phyloP scores from a whole-genome alignment of 2,113 vertebrate genomes.

The Isurus oxyrinchus region DNA sequence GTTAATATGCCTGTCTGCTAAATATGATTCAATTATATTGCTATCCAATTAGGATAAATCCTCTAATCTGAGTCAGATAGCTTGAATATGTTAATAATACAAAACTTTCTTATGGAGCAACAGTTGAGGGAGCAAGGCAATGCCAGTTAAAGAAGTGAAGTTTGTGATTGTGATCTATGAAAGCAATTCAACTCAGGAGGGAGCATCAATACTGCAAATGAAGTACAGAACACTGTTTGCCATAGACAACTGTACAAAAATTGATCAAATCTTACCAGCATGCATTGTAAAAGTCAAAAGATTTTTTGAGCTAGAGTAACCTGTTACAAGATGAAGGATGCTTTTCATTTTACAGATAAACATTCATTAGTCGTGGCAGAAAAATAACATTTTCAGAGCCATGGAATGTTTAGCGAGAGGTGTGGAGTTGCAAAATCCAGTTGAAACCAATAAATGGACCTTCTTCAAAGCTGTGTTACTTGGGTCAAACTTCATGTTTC shows the following conservation, averaged over 20 bases:
- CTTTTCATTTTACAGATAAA: too few relatives aligned
- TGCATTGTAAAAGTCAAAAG: too few relatives aligned
- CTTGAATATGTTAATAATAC: not conserved
- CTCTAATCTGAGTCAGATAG: not conserved
- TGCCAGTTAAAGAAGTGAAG: not conserved
- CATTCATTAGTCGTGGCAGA: too few relatives aligned
- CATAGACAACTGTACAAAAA: not conserved
- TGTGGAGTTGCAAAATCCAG: too few relatives aligned
- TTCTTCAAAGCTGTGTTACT: too few relatives aligned
- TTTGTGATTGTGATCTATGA: not conserved
- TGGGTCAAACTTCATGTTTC: too few relatives aligned
- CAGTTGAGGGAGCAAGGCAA: not conserved
- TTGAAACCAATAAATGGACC: too few relatives aligned
- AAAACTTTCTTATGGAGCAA: not conserved
- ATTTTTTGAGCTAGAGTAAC: too few relatives aligned
- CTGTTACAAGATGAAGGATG: too few relatives aligned
- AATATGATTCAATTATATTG: conserved; percentile 27
- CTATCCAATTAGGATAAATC: conserved; percentile 20
- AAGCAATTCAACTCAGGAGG: not conserved
- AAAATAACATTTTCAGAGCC: too few relatives aligned
- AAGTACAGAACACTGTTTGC: not conserved
- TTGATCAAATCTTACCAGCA: too few relatives aligned
- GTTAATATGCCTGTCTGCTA: conserved; percentile 15
- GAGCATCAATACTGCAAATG: not conserved
- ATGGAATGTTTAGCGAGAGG: too few relatives aligned